A percentile compares a stretch with the other conserved stretches of the same genome.
phyloP scores from a whole-genome alignment of 2,113 vertebrate genomes.

The Hypocryptadius cinnamomeus region DNA sequence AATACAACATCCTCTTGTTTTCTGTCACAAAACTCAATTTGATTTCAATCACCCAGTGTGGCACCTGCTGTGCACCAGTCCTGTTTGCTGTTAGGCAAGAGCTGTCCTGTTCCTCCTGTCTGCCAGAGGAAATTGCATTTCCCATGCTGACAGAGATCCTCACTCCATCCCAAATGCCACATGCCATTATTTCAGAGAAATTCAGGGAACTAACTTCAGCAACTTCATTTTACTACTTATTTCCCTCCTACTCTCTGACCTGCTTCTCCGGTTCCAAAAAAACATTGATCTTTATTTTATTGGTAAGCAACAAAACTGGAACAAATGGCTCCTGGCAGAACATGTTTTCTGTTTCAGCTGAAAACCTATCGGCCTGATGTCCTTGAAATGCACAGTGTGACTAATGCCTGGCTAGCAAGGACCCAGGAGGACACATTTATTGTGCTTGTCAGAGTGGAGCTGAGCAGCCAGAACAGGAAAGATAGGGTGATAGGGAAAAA shows the following conservation, averaged over 20 bases:
- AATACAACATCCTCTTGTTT: background rate
- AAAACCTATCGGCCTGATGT: slow-evolving; percentile 27
- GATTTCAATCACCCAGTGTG: background rate
- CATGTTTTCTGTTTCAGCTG: slow-evolving; percentile 33
- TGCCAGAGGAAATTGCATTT: background rate
- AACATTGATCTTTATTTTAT: slow-evolving; percentile 5
- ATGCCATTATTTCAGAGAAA: background rate
- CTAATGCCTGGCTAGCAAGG: slow-evolving; percentile 44
- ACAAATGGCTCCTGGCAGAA: slow-evolving; percentile 49
- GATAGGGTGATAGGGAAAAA: slow-evolving; percentile 12
- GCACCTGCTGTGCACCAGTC: background rate
- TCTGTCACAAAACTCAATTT: background rate
- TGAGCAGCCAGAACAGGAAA: slow-evolving; percentile 32
- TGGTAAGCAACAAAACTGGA: slow-evolving; percentile 44
- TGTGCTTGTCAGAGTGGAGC: slow-evolving; percentile 38
- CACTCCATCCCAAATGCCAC: background rate
- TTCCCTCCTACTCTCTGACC: slow-evolving; percentile 25
- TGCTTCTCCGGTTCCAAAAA: background rate
- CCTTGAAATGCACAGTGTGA: slow-evolving; percentile 54
- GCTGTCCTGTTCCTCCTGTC: background rate
- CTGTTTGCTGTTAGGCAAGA: background rate
- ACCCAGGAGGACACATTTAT: slow-evolving; percentile 44
- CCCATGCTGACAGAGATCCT: background rate
- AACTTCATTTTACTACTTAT: slow-evolving; percentile 6
- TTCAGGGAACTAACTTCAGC: background rate